Base-by-base conservation (phyloP, 2,888 invertebrate species). In the Leucophenga maculata region DNA sequence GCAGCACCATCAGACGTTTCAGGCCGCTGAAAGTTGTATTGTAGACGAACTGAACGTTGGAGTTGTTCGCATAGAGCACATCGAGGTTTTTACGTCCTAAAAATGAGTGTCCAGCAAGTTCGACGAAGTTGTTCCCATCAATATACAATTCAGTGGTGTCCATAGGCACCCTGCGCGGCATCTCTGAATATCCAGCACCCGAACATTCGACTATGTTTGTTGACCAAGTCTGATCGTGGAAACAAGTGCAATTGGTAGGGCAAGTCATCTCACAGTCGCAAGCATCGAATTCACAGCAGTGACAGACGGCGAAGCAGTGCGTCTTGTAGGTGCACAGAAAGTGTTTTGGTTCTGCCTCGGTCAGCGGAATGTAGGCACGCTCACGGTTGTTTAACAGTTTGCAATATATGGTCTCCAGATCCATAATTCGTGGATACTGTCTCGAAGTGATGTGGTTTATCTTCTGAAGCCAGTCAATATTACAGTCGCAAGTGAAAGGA, bases 201-300 rank as follows among this genome's bases (percentile, higher is more conserved):
- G 95, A 95, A 89, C 97, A 97, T 89, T 96, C 96, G 77, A 97
- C 97, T 77, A 97, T 95, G 87, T 97, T 97, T 1, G 95, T 95
- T 20, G 94, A 93, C 96, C 97, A 97, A 68, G 95, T 93, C 85
- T 95, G 94, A 90, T 98, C 97, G 87, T 97, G 96, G 90, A 96
- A 97, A 87, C 98, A 98, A 72, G 95, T 95, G 90, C 98, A 98
- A 88, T 96, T 96, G 59, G 91, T 92, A 62, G 98, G 98, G 88
- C 98, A 98, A 77, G 95, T 96, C 95, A 97, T 97, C 90, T 97
- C 96, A 90, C 98, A 98, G 90, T 98, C 98, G 90, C 98, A 98
- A 67, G 96, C 96, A 88, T 97, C 97, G 89, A 96, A 98, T 88
- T 97, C 97, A 89, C 98, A 98, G 90, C 98, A 98, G 87, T 96